These are phyloP conservation scores for Drosophila atroscutellata DNA, from an alignment of 2,888 invertebrate species.

Conservation along the genomic window DNA sequence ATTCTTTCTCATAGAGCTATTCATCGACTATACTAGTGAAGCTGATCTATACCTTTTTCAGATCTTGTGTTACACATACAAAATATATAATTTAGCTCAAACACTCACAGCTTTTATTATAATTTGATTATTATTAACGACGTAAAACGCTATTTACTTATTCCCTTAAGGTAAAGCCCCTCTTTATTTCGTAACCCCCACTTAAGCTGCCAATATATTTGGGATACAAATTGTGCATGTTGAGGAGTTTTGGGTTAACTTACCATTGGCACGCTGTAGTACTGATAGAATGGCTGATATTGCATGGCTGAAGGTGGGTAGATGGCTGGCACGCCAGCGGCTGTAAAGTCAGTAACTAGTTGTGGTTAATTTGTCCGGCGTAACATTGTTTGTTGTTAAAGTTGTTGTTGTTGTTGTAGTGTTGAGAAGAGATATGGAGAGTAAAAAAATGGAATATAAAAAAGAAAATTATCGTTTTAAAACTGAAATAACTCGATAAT, in stretches of 20 bases:
- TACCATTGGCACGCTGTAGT: constrained; percentile 86
- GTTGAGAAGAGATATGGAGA: constrained; percentile 46
- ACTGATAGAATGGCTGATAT: constrained; percentile 86
- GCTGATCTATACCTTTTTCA: neutral
- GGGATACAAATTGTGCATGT: too few relatives aligned
- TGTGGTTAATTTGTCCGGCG: constrained; percentile 70
- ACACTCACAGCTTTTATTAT: neutral
- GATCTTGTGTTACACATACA: neutral
- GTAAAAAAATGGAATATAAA: constrained; percentile 68
- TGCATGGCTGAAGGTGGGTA: constrained; percentile 86
- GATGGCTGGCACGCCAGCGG: constrained; percentile 85
- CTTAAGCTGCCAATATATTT: neutral
- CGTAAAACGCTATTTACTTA: neutral
- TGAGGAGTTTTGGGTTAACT: constrained; percentile 40
- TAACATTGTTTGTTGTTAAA: constrained; percentile 43
- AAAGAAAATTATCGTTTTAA: constrained; percentile 58
- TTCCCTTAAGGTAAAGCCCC: neutral
- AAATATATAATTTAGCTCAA: neutral
- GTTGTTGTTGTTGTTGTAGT: constrained; percentile 39
- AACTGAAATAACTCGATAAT: constrained; percentile 38
- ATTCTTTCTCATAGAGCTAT: too few relatives aligned
- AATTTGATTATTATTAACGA: neutral
- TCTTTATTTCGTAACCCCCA: too few relatives aligned
- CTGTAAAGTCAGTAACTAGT: constrained; percentile 83
- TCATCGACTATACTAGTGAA: neutral